Evolutionary conservation across 2,888 invertebrate species (phyloP).

Genomic region (Serripes groenlandicus): DNA sequence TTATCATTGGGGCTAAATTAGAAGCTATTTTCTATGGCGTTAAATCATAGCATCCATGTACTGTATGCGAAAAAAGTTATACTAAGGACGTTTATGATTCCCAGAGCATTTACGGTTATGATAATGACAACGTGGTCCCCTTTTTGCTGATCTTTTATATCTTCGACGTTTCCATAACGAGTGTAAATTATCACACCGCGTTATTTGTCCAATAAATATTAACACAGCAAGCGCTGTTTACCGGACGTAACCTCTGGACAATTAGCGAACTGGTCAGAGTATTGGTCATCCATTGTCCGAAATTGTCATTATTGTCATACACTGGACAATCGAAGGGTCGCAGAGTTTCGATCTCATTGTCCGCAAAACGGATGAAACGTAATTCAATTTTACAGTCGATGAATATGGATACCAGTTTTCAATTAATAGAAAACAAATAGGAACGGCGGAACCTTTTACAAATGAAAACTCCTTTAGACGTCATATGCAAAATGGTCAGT

Average conservation of each 20-base stretch:
- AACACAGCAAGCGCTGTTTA: conserved; percentile 28
- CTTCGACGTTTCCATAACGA: too few relatives aligned
- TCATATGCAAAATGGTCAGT: too few relatives aligned
- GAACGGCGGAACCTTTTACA: neutral
- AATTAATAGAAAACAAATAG: neutral
- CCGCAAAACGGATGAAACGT: conserved; percentile 10
- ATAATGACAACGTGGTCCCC: too few relatives aligned
- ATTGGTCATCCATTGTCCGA: conserved; percentile 23
- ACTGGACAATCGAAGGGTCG: conserved; percentile 3
- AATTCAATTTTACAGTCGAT: conserved; percentile 27
- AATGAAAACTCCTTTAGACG: too few relatives aligned
- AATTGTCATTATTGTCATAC: conserved; percentile 20
- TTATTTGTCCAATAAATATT: conserved; percentile 49
- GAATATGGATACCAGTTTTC: neutral
- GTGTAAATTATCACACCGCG: conserved; percentile 9
- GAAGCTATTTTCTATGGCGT: too few relatives aligned
- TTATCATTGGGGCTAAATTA: too few relatives aligned
- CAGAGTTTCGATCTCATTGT: conserved; percentile 18
- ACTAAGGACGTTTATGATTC: too few relatives aligned
- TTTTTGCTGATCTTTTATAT: too few relatives aligned
- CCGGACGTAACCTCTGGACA: conserved; percentile 8
- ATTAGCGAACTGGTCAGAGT: neutral
- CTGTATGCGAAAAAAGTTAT: too few relatives aligned
- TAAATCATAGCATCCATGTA: too few relatives aligned
- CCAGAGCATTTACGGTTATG: too few relatives aligned